Evolutionary conservation across 2,113 vertebrate species (phyloP).

Genomic region (Perca flavescens): DNA sequence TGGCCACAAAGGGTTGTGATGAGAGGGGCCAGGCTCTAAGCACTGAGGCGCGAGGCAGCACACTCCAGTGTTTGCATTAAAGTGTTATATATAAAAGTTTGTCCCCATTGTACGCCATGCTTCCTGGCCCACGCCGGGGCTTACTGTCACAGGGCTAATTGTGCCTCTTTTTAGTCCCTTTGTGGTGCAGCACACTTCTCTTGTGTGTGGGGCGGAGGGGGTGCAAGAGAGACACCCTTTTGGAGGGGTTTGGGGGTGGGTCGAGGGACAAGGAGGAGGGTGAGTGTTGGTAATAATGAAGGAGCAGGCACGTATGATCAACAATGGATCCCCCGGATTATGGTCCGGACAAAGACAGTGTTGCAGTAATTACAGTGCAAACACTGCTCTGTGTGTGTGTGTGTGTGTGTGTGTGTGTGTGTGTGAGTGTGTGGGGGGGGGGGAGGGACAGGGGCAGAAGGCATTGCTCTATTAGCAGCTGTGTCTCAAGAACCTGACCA

Average conservation of each 20-base stretch:
- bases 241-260: constrained; percentile 36
- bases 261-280: constrained; percentile 47
- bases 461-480: constrained; percentile 79
- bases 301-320: constrained; percentile 75
- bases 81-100: constrained; percentile 78
- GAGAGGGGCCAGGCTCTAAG: constrained; percentile 43
- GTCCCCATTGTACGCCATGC: constrained; percentile 73
- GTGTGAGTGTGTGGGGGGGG: constrained; percentile 34
- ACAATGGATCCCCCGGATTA: constrained; percentile 83
- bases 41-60: constrained; percentile 53
- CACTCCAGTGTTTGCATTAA: constrained; percentile 76
- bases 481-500: constrained; percentile 60
- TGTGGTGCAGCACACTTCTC: constrained; percentile 83
- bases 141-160: constrained; percentile 79
- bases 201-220: constrained; percentile 39
- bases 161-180: constrained; percentile 65
- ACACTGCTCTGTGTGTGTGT: constrained; percentile 41
- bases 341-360: constrained; percentile 76
- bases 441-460: constrained; percentile 50
- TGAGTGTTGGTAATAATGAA: constrained; percentile 58
- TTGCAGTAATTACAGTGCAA: constrained; percentile 81
- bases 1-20: constrained; percentile 64
- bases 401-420: constrained; percentile 24
- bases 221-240: constrained; percentile 52
- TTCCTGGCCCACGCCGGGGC: constrained; percentile 63